Percentiles rank a stretch among this genome's conserved stretches.
Conservation (phyloP, 1,140 invertebrate species). For the Sarcophaga bullata region DNA sequence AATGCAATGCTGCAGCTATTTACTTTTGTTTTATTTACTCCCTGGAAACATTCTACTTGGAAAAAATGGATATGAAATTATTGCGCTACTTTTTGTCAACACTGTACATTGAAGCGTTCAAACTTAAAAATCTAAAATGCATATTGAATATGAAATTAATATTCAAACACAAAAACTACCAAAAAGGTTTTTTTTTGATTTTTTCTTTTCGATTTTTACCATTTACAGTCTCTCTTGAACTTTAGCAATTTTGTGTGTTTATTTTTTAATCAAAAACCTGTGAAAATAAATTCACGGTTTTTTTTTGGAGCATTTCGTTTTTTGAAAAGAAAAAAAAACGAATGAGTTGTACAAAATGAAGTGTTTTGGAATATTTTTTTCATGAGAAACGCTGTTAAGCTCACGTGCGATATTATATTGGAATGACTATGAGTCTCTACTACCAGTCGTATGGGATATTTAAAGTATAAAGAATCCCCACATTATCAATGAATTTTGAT, state of each 20-base stretch:
- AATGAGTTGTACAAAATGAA: not conserved
- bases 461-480: not conserved
- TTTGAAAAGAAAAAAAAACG: no score
- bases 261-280: not conserved
- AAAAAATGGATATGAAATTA: no score
- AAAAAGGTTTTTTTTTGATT: no score
- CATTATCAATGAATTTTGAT: not conserved
- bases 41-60: no score
- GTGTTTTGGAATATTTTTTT: not conserved
- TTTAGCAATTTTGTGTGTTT: slow-evolving; percentile 20
- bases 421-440: slow-evolving; percentile 24
- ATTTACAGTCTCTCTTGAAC: slow-evolving; percentile 24
- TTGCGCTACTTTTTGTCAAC: not conserved
- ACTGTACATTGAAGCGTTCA: not conserved
- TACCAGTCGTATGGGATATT: not conserved
- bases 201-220: no score
- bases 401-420: slow-evolving; percentile 36
- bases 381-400: not conserved
- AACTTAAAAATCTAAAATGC: not conserved
- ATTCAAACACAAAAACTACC: not conserved
- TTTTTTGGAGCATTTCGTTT: no score
- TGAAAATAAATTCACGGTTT: not conserved
- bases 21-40: no score
- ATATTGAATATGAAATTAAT: not conserved
- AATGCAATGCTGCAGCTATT: no score